A percentile compares a stretch with the other conserved stretches of the same genome.
phyloP scores from a whole-genome alignment of 2,888 invertebrate genomes.

The Mycalesis mineus region DNA sequence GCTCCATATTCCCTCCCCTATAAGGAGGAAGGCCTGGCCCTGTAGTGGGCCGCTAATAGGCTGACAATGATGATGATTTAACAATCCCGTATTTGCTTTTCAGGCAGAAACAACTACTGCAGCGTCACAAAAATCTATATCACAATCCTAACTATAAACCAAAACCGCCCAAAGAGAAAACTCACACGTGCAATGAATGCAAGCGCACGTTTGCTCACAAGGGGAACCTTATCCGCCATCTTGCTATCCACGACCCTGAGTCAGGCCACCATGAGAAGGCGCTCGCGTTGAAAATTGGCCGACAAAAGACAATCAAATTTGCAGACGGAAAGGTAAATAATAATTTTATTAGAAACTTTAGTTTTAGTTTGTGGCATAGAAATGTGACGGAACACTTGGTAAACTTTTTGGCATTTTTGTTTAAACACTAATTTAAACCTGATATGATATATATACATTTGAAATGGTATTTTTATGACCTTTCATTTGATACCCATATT shows the following conservation, averaged over 20 bases:
- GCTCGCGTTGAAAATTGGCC: constrained; percentile 85
- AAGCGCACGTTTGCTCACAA: constrained; percentile 88
- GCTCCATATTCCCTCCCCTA: too few relatives aligned
- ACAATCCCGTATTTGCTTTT: constrained; percentile 36
- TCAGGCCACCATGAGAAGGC: constrained; percentile 85
- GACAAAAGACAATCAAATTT: constrained; percentile 85
- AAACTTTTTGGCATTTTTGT: too few relatives aligned
- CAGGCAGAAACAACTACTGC: constrained; percentile 93
- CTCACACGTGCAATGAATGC: constrained; percentile 91
- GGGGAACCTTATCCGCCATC: constrained; percentile 93
- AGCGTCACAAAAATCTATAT: constrained; percentile 93
- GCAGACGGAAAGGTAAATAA: constrained; percentile 58
- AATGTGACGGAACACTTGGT: too few relatives aligned
- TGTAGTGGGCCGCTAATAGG: too few relatives aligned
- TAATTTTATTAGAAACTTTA: too few relatives aligned
- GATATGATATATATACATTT: too few relatives aligned
- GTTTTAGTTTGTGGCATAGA: too few relatives aligned
- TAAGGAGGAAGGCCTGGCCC: too few relatives aligned
- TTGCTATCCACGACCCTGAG: constrained; percentile 94
- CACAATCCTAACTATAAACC: constrained; percentile 94
- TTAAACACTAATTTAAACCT: too few relatives aligned
- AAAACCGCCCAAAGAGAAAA: constrained; percentile 92
- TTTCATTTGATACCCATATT: too few relatives aligned
- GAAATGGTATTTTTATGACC: too few relatives aligned
- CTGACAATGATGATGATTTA: too few relatives aligned